Conservation (phyloP, 1,140 invertebrate genomes). For the Eupeodes corollae region DNA sequence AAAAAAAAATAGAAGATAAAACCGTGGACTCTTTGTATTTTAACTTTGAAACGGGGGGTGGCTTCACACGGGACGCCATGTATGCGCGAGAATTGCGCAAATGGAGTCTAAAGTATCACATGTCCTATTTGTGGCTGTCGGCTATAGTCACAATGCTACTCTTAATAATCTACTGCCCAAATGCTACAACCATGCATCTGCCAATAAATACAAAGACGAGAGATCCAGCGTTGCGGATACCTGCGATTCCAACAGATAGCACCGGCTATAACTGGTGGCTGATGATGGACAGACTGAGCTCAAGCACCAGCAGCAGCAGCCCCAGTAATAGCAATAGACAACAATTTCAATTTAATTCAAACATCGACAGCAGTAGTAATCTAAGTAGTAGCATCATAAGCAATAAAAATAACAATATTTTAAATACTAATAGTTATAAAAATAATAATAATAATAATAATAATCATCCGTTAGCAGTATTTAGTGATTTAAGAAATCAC, state of each 20-base stretch:
- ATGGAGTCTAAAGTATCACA: conserved; percentile 37
- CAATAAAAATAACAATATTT: background rate
- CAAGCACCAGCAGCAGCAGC: background rate
- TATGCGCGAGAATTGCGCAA: conserved; percentile 39
- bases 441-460: too few species aligned
- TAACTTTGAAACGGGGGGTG: too few species aligned
- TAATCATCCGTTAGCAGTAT: too few species aligned
- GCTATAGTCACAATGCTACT: conserved; percentile 33
- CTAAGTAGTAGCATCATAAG: background rate
- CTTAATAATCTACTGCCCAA: conserved; percentile 14
- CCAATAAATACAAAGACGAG: background rate
- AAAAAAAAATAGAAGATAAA: background rate
- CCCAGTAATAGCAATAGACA: background rate
- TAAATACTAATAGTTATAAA: too few species aligned
- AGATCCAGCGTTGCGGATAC: too few species aligned
- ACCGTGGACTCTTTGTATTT: too few species aligned
- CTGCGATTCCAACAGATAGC: too few species aligned
- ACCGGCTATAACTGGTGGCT: too few species aligned
- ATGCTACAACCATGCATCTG: conserved; percentile 3
- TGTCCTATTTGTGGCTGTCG: conserved; percentile 17
- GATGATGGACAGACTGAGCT: too few species aligned
- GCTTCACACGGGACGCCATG: conserved; percentile 30
- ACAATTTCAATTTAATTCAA: background rate
- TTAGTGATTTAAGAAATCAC: too few species aligned
- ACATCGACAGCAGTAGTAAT: background rate